These are phyloP conservation scores for Spatulosminthurus flaviceps DNA, from an alignment of 2,888 invertebrate species.

Conservation along the genomic window DNA sequence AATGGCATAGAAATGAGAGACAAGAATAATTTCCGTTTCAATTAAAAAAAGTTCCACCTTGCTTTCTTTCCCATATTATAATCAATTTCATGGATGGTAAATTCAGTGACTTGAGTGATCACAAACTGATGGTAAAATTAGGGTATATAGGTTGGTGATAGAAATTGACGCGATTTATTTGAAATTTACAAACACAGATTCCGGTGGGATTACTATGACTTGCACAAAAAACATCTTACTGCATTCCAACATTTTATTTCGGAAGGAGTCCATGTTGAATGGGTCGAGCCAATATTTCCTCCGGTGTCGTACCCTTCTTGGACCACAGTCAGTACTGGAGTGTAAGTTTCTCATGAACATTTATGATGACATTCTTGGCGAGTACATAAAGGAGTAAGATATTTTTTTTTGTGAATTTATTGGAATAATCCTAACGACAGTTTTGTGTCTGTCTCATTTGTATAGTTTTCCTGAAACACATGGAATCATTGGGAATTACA, in stretches of 20 bases:
- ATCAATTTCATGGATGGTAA: too few relatives aligned
- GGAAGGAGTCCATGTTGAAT: conserved; percentile 64
- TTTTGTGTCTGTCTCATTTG: too few relatives aligned
- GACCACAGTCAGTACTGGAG: conserved; percentile 64
- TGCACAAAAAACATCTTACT: conserved; percentile 58
- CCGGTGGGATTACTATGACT: conserved; percentile 64
- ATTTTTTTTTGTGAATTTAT: too few relatives aligned
- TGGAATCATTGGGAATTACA: conserved; percentile 66
- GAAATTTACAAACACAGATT: conserved; percentile 54
- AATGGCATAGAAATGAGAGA: too few relatives aligned
- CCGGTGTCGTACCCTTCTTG: conserved; percentile 64
- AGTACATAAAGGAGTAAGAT: too few relatives aligned
- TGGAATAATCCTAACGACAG: too few relatives aligned
- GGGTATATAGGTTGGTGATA: background rate
- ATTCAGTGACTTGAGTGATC: background rate
- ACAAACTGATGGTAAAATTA: background rate
- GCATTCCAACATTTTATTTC: conserved; percentile 62
- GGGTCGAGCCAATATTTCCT: conserved; percentile 65
- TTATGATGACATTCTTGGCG: background rate
- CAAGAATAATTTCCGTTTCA: too few relatives aligned
- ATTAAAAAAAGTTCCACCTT: too few relatives aligned
- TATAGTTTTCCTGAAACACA: conserved; percentile 65
- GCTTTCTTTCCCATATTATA: too few relatives aligned
- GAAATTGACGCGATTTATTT: background rate
- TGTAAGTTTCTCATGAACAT: conserved; percentile 40